Evolutionary conservation across 2,888 invertebrate genomes (phyloP), one percentile per base, ranked within the genome.

Genomic region (Brachyopa scutellaris): DNA sequence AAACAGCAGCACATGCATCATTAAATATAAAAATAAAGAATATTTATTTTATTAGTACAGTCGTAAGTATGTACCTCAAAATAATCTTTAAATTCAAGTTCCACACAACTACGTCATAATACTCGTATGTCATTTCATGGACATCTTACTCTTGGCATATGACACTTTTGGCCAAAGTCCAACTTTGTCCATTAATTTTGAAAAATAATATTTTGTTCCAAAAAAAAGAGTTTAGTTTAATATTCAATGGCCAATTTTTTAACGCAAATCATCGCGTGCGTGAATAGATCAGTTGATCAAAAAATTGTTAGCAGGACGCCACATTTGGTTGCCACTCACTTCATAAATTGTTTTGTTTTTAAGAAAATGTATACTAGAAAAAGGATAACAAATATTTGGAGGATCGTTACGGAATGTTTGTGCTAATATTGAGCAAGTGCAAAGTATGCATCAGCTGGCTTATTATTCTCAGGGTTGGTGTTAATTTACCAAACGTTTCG

Each of bases 221-320:
- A 13, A 45, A 45, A 59, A 6, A n/a, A 8, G n/a, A n/a, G n/a
- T n/a, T n/a, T n/a, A n/a, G n/a, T n/a, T n/a, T n/a, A n/a, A n/a
- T n/a, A n/a, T n/a, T n/a, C n/a, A n/a, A 42, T 31, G 55, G 15
- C 29, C 51, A 36, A 45, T 57, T 66, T 51, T 13, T 38, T 57
- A 62, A 74, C 57, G 42, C 57, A 57, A 51, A 78, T 64, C 36
- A 51, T 69, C 53, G 74, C 55, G 53, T 61, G 55, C 53, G 40
- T 62, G 79, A 53, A 66, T 80, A 42, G 62, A 57, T 53, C 62
- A 62, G 42, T 73, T 66, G 72, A 69, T 62, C 62, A 62, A n/a
- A 26, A 62, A 49, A 49, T 36, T 61, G 21, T 47, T 59, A 26
- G 57, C 57, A 42, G 53, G 66, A 59, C 67, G 67, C 21, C 73